A percentile compares a stretch with the other conserved stretches of the same genome.
Conservation (phyloP, 1,140 invertebrate species). For the Gryon sp. region DNA sequence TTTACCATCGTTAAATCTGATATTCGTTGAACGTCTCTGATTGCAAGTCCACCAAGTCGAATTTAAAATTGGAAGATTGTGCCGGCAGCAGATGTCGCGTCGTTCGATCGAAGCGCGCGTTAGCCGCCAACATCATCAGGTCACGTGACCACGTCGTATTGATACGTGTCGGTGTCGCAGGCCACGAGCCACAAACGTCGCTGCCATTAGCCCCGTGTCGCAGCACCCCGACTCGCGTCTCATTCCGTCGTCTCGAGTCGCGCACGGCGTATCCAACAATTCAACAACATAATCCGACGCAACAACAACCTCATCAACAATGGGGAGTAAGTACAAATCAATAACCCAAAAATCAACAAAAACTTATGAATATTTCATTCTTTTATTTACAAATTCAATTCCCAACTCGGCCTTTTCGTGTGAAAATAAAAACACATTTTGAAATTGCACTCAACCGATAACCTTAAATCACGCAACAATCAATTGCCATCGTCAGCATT, state of each 20-base stretch:
- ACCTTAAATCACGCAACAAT: neutral
- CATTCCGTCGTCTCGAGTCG: slow-evolving; percentile 10
- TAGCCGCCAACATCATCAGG: slow-evolving; percentile 77
- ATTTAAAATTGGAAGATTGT: too few relatives aligned
- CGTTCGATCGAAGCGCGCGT: neutral
- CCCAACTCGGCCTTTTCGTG: neutral
- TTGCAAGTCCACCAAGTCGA: too few relatives aligned
- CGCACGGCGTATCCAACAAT: slow-evolving; percentile 22
- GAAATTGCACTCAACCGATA: neutral
- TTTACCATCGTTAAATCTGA: too few relatives aligned
- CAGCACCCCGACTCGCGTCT: slow-evolving; percentile 49
- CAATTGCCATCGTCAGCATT: slow-evolving; percentile 11
- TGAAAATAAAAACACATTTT: too few relatives aligned
- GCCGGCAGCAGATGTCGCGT: too few relatives aligned
- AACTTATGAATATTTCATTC: too few relatives aligned
- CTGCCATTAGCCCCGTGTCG: slow-evolving; percentile 66
- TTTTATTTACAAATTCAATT: neutral
- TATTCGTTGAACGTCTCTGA: too few relatives aligned
- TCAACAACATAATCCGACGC: neutral
- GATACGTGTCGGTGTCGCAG: slow-evolving; percentile 75
- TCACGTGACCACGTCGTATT: slow-evolving; percentile 77
- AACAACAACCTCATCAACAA: slow-evolving; percentile 6
- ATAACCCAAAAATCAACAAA: neutral
- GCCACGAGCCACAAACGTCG: slow-evolving; percentile 68
- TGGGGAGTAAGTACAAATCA: slow-evolving; percentile 42